Evolutionary conservation across 2,888 invertebrate genomes (phyloP), one percentile per base, ranked within the genome.

Genomic region (Agrochola litura): DNA sequence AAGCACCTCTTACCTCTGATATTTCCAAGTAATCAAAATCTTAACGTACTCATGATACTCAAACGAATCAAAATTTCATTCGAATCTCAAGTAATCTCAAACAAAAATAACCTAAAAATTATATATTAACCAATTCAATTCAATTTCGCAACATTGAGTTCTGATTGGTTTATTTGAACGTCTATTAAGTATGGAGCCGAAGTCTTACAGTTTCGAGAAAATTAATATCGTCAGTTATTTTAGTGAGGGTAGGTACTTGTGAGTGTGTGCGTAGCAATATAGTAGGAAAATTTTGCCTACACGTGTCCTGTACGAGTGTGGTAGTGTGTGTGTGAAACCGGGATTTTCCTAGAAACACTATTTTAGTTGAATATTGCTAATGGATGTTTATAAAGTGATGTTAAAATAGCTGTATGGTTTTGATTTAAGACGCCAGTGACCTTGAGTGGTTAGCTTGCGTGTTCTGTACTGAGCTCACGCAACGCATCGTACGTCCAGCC

Each of bases 221-320:
- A 87, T 87, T 87, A 87, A 84, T 83, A 77, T 69, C 61, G 60
- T 30, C 41, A 66, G 76, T 78, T 83, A 80, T 83, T 80, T 80
- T 83, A 83, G 83, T 76, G 49, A 63, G 60, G 41, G 67, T 37
- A 60, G n/a, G 56, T 66, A 30, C 6, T 58, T 25, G 6, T 9
- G 14, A 19, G 19, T 65, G 41, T 64, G 49, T 52, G 58, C 0
- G 56, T 41, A 52, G 52, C 5, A 25, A 19, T 22, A 6, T 19
- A n/a, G 10, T 22, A n/a, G 6, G 46, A 74, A 54, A 25, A 64
- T 37, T 64, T 78, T 58, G 43, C 56, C 4, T 58, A 70, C 65
- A 70, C 43, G 49, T 70, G 43, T 60, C n/a, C 14, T 25, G 19
- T 70, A 30, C 9, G 10, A 0, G 37, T 37, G 49, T 70, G 0